These are phyloP conservation scores for Sycophila texana DNA, from an alignment of 2,888 invertebrate species.

Conservation along the genomic window DNA sequence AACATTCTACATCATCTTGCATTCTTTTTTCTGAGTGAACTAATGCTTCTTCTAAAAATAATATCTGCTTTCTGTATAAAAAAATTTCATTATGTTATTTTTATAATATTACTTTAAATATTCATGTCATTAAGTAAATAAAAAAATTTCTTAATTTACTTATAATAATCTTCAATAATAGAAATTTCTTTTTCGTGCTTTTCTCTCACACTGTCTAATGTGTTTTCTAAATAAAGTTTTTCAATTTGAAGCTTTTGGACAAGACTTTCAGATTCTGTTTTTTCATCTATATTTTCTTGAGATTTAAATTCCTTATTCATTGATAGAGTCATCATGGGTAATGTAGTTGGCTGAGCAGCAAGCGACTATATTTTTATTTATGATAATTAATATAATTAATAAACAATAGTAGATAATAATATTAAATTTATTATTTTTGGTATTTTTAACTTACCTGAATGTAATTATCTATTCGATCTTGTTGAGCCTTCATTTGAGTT, in stretches of 20 bases:
- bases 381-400: slow-evolving; percentile 17
- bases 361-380: slow-evolving; percentile 63
- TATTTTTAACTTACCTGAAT: slow-evolving; percentile 64
- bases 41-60: slow-evolving; percentile 64
- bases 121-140: neutral
- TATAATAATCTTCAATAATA: slow-evolving; percentile 69
- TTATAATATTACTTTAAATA: neutral
- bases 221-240: slow-evolving; percentile 67
- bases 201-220: slow-evolving; percentile 65
- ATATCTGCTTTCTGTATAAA: slow-evolving; percentile 66
- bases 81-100: slow-evolving; percentile 17
- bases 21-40: slow-evolving; percentile 66
- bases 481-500: slow-evolving; percentile 69
- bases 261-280: slow-evolving; percentile 61
- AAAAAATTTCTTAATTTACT: slow-evolving; percentile 59
- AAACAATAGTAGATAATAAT: neutral
- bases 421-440: neutral
- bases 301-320: slow-evolving; percentile 26
- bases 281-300: slow-evolving; percentile 51
- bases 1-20: slow-evolving; percentile 64
- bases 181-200: slow-evolving; percentile 69
- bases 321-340: slow-evolving; percentile 52
- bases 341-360: slow-evolving; percentile 64
- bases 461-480: slow-evolving; percentile 68
- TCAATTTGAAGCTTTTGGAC: slow-evolving; percentile 66